Evolutionary conservation across 2,888 invertebrate species (phyloP).

Genomic region (Zygaena filipendulae): DNA sequence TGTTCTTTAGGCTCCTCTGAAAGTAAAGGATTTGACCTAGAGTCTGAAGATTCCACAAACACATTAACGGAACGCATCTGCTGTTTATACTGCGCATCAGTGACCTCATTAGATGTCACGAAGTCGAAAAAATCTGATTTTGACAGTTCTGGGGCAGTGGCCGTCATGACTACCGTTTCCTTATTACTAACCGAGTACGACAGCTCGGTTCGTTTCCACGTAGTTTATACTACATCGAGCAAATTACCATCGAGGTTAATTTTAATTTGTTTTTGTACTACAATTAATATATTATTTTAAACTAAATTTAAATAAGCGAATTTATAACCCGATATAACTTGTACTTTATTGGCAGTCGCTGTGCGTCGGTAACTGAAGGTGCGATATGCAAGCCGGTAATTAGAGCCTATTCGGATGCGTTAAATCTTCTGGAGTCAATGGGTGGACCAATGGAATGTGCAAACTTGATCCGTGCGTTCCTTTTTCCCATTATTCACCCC

Average conservation of each 20-base stretch:
- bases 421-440: slow-evolving; percentile 36
- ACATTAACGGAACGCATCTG: slow-evolving; percentile 76
- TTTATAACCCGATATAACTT: slow-evolving; percentile 60
- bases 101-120: slow-evolving; percentile 83
- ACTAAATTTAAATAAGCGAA: slow-evolving; percentile 52
- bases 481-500: slow-evolving; percentile 66
- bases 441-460: slow-evolving; percentile 65
- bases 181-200: slow-evolving; percentile 47
- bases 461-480: slow-evolving; percentile 62
- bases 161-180: slow-evolving; percentile 84
- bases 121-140: slow-evolving; percentile 92
- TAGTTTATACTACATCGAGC: slow-evolving; percentile 38
- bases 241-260: slow-evolving; percentile 22
- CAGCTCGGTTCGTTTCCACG: slow-evolving; percentile 34
- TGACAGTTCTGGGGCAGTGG: slow-evolving; percentile 86
- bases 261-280: slow-evolving; percentile 53
- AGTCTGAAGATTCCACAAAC: slow-evolving; percentile 70
- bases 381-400: slow-evolving; percentile 28
- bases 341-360: slow-evolving; percentile 67
- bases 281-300: slow-evolving; percentile 37
- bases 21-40: slow-evolving; percentile 55
- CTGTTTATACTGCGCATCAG: slow-evolving; percentile 75
- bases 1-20: slow-evolving; percentile 67
- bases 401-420: slow-evolving; percentile 45
- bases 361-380: slow-evolving; percentile 64